Base-by-base conservation (phyloP, 2,888 invertebrate genomes). In the Drosophila cracens region DNA sequence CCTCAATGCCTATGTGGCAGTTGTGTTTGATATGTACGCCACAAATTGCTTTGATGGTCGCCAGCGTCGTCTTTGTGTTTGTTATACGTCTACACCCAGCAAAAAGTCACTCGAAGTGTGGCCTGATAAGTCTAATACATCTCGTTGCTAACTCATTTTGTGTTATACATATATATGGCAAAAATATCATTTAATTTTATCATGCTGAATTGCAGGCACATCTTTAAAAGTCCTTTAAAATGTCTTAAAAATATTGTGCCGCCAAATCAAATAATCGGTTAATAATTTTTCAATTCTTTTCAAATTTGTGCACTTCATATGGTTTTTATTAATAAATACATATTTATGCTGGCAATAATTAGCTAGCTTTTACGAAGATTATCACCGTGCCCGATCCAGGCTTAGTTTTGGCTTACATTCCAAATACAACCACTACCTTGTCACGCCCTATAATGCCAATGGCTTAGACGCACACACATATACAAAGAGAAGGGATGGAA, bases 11-110 rank as follows among this genome's bases (percentile, higher is more conserved):
- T 59, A 40, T 72, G 64, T 64, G 75, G 52, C 74, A 77, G 65
- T 70, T 75, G 81, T 81, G 64, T 86, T 83, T 83, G 74, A 88
- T 70, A 81, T 78, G 69, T 64, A 59, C 46, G 70, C 71, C 67
- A 54, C 74, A 87, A 71, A 69, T 84, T 74, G 72, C 74, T 76
- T 72, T 69, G 87, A 84, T 70, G 70, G 71, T 64, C 72, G 46
- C 49, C 79, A 62, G 21, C 52, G 31, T 54, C 57, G 53, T 53
- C 79, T 65, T 63, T 52, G 25, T 51, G 51, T 56, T 54, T 64
- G 25, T 25, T 7, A 8, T 43, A 18, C 1, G 62, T 7, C 29
- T 27, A 36, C 18, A n/a, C 56, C 56, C 2, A 4, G 2, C 7
- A 16, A 21, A 33, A 33, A 48, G 67, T 65, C 67, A 27, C 27